phyloP scores from a whole-genome alignment of 2,113 vertebrate species.

The Furnarius figulus region DNA sequence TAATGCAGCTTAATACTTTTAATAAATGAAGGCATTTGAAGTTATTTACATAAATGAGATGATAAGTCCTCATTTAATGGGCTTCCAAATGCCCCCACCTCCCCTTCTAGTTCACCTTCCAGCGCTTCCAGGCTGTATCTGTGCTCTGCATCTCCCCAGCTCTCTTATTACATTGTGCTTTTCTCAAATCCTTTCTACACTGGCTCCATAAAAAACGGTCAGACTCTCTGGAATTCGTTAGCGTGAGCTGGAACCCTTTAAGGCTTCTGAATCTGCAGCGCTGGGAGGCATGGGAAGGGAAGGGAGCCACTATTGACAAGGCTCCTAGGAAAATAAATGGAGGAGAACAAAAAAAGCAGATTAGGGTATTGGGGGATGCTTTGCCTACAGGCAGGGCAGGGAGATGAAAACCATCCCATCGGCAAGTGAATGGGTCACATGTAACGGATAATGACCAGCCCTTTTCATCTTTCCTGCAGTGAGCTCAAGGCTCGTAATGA shows the following conservation, averaged over 20 bases:
- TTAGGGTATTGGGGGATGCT: slow-evolving; percentile 27
- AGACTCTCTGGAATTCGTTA: slow-evolving; percentile 25
- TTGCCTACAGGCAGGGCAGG: slow-evolving; percentile 26
- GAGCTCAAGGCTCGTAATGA: slow-evolving; percentile 30
- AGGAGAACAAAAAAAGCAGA: slow-evolving; percentile 7
- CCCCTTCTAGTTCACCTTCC: background rate
- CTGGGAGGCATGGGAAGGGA: slow-evolving; percentile 5
- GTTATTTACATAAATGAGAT: slow-evolving; percentile 48
- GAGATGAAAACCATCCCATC: slow-evolving; percentile 53
- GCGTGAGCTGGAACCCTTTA: background rate
- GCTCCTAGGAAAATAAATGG: slow-evolving; percentile 21
- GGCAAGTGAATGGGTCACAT: slow-evolving; percentile 37
- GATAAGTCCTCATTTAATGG: slow-evolving; percentile 48
- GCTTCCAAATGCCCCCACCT: background rate
- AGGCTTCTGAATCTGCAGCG: background rate
- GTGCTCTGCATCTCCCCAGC: background rate
- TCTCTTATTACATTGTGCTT: background rate
- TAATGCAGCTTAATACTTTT: slow-evolving; percentile 39
- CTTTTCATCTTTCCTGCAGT: slow-evolving; percentile 22
- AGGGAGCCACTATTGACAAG: background rate
- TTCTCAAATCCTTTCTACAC: background rate
- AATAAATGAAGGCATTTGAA: slow-evolving; percentile 53
- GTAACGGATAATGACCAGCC: slow-evolving; percentile 21
- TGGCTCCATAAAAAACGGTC: background rate
- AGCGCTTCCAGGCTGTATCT: background rate